phyloP scores from a whole-genome alignment of 2,113 vertebrate genomes.

The Onychostoma macrolepis region DNA sequence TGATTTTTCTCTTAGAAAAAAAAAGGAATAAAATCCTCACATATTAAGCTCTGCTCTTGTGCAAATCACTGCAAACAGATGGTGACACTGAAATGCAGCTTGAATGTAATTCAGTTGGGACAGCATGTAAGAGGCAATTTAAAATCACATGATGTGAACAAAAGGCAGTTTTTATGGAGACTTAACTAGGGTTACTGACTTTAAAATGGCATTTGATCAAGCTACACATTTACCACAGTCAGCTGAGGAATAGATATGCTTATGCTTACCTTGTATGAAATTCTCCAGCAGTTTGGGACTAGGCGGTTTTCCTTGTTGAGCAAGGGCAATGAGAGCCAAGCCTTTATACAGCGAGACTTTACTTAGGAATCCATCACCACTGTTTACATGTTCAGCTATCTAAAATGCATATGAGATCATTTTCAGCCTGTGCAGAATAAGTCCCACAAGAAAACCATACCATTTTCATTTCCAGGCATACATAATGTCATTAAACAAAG shows the following conservation, averaged over 20 bases:
- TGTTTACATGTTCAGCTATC: slow-evolving; percentile 75
- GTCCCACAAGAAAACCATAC: slow-evolving; percentile 2
- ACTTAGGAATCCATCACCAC: slow-evolving; percentile 72
- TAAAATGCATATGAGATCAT: slow-evolving; percentile 58
- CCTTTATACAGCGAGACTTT: slow-evolving; percentile 77
- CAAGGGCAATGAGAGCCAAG: slow-evolving; percentile 76
- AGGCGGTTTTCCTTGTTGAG: slow-evolving; percentile 80
- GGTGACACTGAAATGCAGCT: neutral
- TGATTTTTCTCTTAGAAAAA: neutral
- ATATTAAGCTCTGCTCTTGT: neutral
- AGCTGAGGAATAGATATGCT: neutral
- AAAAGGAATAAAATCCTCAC: neutral
- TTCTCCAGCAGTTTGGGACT: slow-evolving; percentile 77
- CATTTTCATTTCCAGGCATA: neutral
- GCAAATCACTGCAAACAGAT: slow-evolving; percentile 6
- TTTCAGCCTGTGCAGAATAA: neutral
- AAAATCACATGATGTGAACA: slow-evolving; percentile 19
- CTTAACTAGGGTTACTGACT: slow-evolving; percentile 21
- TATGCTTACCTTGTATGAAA: slow-evolving; percentile 74
- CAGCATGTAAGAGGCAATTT: slow-evolving; percentile 4
- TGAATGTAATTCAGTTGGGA: neutral
- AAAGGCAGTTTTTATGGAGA: neutral
- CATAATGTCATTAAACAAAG: neutral
- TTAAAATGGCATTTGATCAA: slow-evolving; percentile 64
- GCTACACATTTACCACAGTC: slow-evolving; percentile 50